Evolutionary conservation across 2,113 vertebrate genomes (phyloP).

Genomic region (Chloroceryle aenea): DNA sequence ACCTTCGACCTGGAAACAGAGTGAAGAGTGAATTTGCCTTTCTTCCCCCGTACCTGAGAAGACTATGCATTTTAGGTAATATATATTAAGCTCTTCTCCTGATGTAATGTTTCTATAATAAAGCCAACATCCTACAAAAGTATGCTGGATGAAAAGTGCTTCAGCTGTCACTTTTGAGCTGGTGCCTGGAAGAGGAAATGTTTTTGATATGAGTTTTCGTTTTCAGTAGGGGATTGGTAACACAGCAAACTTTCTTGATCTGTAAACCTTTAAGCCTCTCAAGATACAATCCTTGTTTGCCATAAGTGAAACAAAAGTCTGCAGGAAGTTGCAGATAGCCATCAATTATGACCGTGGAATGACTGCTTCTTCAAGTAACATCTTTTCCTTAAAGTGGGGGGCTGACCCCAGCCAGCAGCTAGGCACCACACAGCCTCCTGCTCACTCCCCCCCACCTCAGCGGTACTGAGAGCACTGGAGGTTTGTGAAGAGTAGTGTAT

Average conservation of each 20-base stretch:
- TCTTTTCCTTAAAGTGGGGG: not conserved
- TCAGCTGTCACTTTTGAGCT: not conserved
- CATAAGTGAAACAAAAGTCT: not conserved
- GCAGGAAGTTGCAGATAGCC: not conserved
- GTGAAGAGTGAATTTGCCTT: not conserved
- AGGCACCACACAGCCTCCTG: rapidly evolving
- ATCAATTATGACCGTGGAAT: not conserved
- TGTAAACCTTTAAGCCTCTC: not conserved
- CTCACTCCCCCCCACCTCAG: not conserved
- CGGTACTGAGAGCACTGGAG: rapidly evolving
- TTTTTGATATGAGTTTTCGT: not conserved
- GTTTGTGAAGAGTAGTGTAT: not conserved
- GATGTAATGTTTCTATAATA: not conserved
- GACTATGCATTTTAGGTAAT: not conserved
- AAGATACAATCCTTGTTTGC: not conserved
- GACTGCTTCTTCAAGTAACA: not conserved
- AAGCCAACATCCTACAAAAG: not conserved
- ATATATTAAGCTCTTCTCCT: not conserved
- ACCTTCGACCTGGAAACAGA: not conserved
- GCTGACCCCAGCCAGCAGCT: not conserved
- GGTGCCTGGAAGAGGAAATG: not conserved
- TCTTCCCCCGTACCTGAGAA: not conserved
- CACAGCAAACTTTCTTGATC: not conserved
- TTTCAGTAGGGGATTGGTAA: not conserved
- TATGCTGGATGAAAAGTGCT: not conserved